phyloP scores from a whole-genome alignment of 2,113 vertebrate species.

The Aptenodytes forsteri region DNA sequence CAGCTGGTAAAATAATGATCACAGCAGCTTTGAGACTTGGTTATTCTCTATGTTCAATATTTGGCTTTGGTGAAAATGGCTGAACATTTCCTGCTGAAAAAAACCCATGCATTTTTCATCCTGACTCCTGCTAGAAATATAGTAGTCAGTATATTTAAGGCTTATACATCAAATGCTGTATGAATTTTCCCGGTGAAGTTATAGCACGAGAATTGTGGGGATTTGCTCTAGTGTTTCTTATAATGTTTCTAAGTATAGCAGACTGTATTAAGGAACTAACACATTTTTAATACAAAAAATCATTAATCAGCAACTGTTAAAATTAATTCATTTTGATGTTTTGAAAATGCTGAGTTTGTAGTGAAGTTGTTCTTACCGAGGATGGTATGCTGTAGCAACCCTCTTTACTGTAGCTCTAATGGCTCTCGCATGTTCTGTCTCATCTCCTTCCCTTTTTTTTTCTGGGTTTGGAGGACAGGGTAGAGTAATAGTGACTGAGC shows the following conservation, averaged over 20 bases:
- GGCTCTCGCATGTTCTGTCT: slow-evolving; percentile 43
- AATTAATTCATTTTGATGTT: neutral
- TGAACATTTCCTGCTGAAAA: neutral
- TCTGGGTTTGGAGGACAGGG: slow-evolving; percentile 82
- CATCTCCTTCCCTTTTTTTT: slow-evolving; percentile 64
- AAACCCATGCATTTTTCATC: rapidly evolving
- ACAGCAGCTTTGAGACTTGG: neutral
- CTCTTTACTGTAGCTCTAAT: slow-evolving; percentile 19
- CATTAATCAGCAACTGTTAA: neutral
- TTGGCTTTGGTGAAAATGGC: neutral
- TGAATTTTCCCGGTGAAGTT: neutral
- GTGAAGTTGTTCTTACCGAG: slow-evolving; percentile 34
- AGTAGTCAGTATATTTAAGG: neutral
- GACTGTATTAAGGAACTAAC: neutral
- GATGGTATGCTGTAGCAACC: neutral
- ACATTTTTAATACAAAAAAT: neutral
- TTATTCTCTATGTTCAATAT: neutral
- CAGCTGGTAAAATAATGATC: neutral
- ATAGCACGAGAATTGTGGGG: neutral
- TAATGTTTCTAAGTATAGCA: neutral
- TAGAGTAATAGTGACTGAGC: slow-evolving; percentile 75
- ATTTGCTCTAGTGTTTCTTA: neutral
- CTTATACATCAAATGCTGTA: neutral
- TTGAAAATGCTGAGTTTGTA: neutral
- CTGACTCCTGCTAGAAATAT: neutral